Percentiles rank a stretch among this genome's conserved stretches.
Conservation (phyloP, 1,140 invertebrate genomes). For the Leptinotarsa undecemlineata region DNA sequence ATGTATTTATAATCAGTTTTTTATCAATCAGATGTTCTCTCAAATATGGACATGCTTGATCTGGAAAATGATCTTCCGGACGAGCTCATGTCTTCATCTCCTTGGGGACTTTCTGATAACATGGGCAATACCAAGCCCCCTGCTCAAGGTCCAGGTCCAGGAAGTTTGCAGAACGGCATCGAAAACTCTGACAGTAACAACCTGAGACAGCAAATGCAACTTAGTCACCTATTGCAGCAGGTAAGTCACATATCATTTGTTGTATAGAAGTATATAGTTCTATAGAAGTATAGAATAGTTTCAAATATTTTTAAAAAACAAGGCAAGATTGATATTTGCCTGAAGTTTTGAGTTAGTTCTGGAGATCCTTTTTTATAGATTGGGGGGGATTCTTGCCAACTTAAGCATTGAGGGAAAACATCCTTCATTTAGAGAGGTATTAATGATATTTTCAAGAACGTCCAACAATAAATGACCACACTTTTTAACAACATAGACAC, state of each 20-base stretch:
- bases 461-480: too few relatives aligned
- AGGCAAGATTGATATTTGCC: too few relatives aligned
- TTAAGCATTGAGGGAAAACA: too few relatives aligned
- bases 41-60: constrained; percentile 79
- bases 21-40: constrained; percentile 65
- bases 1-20: neutral
- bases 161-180: constrained; percentile 57
- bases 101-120: constrained; percentile 68
- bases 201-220: constrained; percentile 60
- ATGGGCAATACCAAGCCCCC: constrained; percentile 69
- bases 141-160: constrained; percentile 76
- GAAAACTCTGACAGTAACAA: constrained; percentile 52
- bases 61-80: constrained; percentile 91
- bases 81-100: constrained; percentile 76
- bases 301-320: too few relatives aligned
- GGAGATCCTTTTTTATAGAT: too few relatives aligned
- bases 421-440: too few relatives aligned
- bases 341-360: too few relatives aligned
- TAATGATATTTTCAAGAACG: too few relatives aligned
- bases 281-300: too few relatives aligned
- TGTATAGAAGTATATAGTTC: neutral
- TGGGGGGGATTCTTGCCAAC: too few relatives aligned
- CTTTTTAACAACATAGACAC: too few relatives aligned
- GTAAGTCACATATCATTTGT: constrained; percentile 22
- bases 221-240: constrained; percentile 66